A percentile compares a stretch with the other conserved stretches of the same genome.
phyloP scores from a whole-genome alignment of 2,888 invertebrate genomes.

The Drosophila ezoana region DNA sequence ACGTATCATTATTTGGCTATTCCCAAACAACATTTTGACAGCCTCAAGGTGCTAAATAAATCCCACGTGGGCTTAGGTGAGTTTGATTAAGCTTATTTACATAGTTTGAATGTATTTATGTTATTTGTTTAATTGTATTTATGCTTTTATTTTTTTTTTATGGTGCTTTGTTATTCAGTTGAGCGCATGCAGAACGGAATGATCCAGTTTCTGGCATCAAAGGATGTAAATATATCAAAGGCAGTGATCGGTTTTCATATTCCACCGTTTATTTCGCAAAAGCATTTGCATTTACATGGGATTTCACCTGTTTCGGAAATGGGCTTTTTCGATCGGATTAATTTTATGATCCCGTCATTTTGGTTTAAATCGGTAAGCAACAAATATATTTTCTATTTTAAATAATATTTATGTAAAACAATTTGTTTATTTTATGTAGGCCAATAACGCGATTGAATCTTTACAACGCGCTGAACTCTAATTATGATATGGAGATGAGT shows the following conservation, averaged over 20 bases:
- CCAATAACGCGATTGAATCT: slow-evolving; percentile 12
- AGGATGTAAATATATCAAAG: slow-evolving; percentile 85
- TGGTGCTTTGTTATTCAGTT: slow-evolving; percentile 85
- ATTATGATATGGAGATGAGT: not conserved
- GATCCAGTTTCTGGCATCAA: slow-evolving; percentile 85
- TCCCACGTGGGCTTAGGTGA: slow-evolving; percentile 90
- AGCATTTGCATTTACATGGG: slow-evolving; percentile 92
- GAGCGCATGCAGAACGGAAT: slow-evolving; percentile 88
- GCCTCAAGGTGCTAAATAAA: slow-evolving; percentile 88
- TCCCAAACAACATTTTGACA: slow-evolving; percentile 91
- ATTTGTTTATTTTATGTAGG: slow-evolving; percentile 9
- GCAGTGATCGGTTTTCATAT: slow-evolving; percentile 93
- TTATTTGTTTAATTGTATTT: not conserved
- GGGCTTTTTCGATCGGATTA: slow-evolving; percentile 88
- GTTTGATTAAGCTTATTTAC: slow-evolving; percentile 55
- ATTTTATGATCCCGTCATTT: slow-evolving; percentile 90
- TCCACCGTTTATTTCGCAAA: slow-evolving; percentile 94
- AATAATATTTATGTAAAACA: not conserved
- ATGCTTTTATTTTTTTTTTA: not conserved
- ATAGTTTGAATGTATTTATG: not conserved
- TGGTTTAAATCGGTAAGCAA: slow-evolving; percentile 92
- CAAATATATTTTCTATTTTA: not conserved
- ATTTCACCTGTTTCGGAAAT: slow-evolving; percentile 93
- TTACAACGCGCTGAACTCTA: slow-evolving; percentile 29
- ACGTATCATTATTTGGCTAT: slow-evolving; percentile 92